Percentiles rank a stretch among this genome's conserved stretches.
phyloP scores from a whole-genome alignment of 2,888 invertebrate genomes.

The Abrostola tripartita region DNA sequence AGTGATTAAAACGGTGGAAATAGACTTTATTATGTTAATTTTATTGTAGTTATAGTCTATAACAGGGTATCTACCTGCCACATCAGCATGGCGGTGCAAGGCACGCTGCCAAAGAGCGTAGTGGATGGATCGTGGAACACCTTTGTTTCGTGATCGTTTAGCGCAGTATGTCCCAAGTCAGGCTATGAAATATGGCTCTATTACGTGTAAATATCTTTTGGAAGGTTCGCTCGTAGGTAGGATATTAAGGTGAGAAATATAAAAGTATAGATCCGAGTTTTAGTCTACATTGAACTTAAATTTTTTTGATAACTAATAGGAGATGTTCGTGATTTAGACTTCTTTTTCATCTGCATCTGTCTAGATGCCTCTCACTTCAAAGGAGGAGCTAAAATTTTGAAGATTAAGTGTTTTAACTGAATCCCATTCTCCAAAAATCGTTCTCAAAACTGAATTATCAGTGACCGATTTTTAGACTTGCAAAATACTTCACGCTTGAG shows the following conservation, averaged over 20 bases:
- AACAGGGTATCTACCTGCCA: conserved; percentile 16
- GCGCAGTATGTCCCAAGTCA: background rate
- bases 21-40: conserved; percentile 27
- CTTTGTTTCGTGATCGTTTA: conserved; percentile 17
- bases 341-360: too few relatives aligned
- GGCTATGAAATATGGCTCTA: conserved; percentile 8
- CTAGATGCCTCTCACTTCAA: too few relatives aligned
- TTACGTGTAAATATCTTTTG: background rate
- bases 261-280: background rate
- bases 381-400: too few relatives aligned
- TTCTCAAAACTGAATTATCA: too few relatives aligned
- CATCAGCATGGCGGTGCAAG: conserved; percentile 37
- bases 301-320: too few relatives aligned
- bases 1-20: conserved; percentile 4
- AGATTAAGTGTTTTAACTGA: too few relatives aligned
- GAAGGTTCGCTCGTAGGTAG: background rate
- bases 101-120: conserved; percentile 39
- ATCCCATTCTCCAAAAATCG: too few relatives aligned
- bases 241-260: background rate
- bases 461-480: too few relatives aligned
- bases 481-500: background rate
- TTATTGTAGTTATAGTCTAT: conserved; percentile 23
- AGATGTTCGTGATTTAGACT: too few relatives aligned
- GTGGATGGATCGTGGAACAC: conserved; percentile 32
- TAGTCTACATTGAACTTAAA: background rate